Evolutionary conservation across 2,113 vertebrate genomes (phyloP), one percentile per base, ranked within the genome.

Genomic region (Cynocephalus volans): DNA sequence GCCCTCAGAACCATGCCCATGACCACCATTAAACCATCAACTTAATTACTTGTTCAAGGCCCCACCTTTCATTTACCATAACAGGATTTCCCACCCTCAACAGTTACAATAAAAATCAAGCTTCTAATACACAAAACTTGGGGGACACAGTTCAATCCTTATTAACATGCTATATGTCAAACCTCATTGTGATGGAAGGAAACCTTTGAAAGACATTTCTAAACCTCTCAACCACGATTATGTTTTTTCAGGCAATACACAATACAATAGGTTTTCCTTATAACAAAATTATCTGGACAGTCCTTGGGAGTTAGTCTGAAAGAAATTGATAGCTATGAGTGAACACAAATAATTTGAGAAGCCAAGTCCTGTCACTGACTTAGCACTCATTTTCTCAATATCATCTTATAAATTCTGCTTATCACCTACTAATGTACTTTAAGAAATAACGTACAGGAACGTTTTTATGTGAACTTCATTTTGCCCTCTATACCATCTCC

Each of bases 131-230:
- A n/a, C n/a, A n/a, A n/a, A n/a, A n/a, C n/a, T n/a, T n/a, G n/a
- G n/a, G n/a, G n/a, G n/a, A n/a, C n/a, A n/a, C n/a, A n/a, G n/a
- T n/a, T n/a, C n/a, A n/a, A n/a, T n/a, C n/a, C n/a, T n/a, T n/a
- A n/a, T n/a, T n/a, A n/a, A n/a, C 41, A 52, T 69, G 45, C 50
- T 76, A 56, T 31, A 60, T 13, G 41, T 75, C 50, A 73, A 84
- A 62, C 26, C n/a, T 85, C 64, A 69, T 83, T 36, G 80, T 48
- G 60, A 81, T 45, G n/a, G n/a, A n/a, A n/a, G 65, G 11, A 91
- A 93, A 81, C 17, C 28, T 84, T 89, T 83, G 85, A 93, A 85
- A 89, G 60, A 67, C 18, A 36, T 91, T 95, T 75, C 33, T 41
- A 67, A 94, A 93, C 17, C 21, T 26, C 76, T 54, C 19, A 36